Base-by-base conservation (phyloP, 2,797 vertebrate genomes). In the Pagetopsis macropterus region DNA sequence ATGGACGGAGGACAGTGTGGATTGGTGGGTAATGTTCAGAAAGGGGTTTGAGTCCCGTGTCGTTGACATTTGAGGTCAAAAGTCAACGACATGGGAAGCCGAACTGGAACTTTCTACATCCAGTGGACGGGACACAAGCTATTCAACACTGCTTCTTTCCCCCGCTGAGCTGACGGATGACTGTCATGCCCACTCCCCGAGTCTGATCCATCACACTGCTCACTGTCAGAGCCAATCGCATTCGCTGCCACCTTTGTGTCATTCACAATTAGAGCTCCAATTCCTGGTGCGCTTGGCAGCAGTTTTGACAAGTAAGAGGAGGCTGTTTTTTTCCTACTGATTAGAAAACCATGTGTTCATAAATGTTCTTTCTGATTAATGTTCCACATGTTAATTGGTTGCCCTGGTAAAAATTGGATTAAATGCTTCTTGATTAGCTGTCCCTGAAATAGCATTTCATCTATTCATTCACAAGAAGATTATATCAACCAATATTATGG, bases 361-460 rank as follows among this genome's bases (percentile, higher is more conserved):
- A 73, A 82, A 87, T 80, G 80, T 85, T 85, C 51, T 68, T 49
- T 81, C 50, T 88, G 83, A 88, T 89, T 89, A 72, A 90, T 84
- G 76, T 84, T 87, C 81, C 50, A 71, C 54, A 31, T 74, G 63
- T 70, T 87, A 87, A 91, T 91, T 80, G 87, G 79, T 85, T 85
- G 81, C 76, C 84, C 68, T 70, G 58, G 81, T 80, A 78, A 89
- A 90, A 79, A 91, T 67, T 55, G 73, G 76, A 88, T 90, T 87
- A 85, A 90, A 85, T 75, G 73, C 37, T 65, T 71, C 79, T 86
- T 84, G 71, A 89, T 89, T 86, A 82, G 66, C 80, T 85, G 78
- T 52, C 88, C 87, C 79, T 82, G 76, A 88, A 93, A 92, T 89
- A 91, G 83, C 72, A 65, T 75, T 49, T 43, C 49, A 80, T 78